These are phyloP conservation scores for Tricholaema leucomelas DNA, from an alignment of 2,113 vertebrate species.

Conservation along the genomic window DNA sequence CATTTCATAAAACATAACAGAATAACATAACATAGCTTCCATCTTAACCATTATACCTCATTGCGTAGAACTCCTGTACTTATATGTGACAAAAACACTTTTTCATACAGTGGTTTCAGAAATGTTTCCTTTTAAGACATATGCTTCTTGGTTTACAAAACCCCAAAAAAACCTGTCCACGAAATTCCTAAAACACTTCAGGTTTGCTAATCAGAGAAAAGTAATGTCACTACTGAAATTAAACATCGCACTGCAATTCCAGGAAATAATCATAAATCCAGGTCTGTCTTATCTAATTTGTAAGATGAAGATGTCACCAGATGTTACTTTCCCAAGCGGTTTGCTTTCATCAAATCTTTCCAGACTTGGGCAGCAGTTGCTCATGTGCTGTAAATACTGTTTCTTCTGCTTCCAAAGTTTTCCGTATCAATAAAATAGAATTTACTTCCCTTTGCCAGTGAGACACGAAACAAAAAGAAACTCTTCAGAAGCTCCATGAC, in stretches of 20 bases:
- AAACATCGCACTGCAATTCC: neutral
- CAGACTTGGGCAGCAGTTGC: neutral
- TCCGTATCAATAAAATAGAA: neutral
- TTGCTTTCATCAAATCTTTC: neutral
- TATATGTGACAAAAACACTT: neutral
- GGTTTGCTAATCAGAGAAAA: conserved; percentile 2
- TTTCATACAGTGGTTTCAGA: neutral
- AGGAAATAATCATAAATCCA: neutral
- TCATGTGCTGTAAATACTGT: neutral
- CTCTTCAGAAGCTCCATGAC: neutral
- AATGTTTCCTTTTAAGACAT: neutral
- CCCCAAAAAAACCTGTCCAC: neutral
- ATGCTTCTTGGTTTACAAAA: neutral
- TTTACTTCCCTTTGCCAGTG: neutral
- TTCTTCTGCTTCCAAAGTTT: neutral
- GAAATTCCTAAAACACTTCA: neutral
- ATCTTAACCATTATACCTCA: neutral
- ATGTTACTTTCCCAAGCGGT: neutral
- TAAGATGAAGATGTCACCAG: neutral
- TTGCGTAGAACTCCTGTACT: neutral
- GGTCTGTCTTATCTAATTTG: neutral
- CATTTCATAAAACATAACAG: neutral
- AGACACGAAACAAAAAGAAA: neutral
- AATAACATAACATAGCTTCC: neutral
- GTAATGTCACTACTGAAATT: neutral